Conservation (phyloP, 1,140 invertebrate genomes). For the Temnothorax longispinosus region DNA sequence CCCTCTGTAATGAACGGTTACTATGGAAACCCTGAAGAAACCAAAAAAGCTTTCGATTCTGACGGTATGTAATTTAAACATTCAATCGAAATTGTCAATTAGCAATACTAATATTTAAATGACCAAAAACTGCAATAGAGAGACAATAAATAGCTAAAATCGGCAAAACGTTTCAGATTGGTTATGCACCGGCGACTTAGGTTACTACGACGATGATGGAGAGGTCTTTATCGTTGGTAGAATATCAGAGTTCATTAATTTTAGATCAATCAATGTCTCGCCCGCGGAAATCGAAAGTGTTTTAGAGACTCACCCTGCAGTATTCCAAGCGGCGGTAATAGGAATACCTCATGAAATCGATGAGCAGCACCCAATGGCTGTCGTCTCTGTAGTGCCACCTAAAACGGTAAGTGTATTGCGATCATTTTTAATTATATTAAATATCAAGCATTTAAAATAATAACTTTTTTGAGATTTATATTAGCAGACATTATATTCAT, state of each 20-base stretch:
- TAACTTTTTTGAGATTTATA: neutral
- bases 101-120: neutral
- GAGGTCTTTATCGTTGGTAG: slow-evolving; percentile 85
- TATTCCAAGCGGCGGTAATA: slow-evolving; percentile 89
- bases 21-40: slow-evolving; percentile 11
- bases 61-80: slow-evolving; percentile 82
- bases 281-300: slow-evolving; percentile 87
- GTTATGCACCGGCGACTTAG: slow-evolving; percentile 76
- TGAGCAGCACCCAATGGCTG: slow-evolving; percentile 88
- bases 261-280: slow-evolving; percentile 37
- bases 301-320: slow-evolving; percentile 87
- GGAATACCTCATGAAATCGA: slow-evolving; percentile 87
- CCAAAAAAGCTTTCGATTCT: slow-evolving; percentile 77
- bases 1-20: slow-evolving; percentile 24
- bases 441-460: neutral
- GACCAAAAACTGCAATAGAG: neutral
- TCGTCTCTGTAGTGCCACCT: slow-evolving; percentile 81
- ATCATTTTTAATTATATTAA: neutral
- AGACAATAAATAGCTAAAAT: neutral
- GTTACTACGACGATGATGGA: slow-evolving; percentile 82
- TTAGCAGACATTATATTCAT: neutral
- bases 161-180: slow-evolving; percentile 18
- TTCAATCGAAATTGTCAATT: neutral
- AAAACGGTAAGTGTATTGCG: slow-evolving; percentile 63
- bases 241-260: slow-evolving; percentile 87